phyloP scores from a whole-genome alignment of 2,113 vertebrate species.

The Vulpes ferrilata region DNA sequence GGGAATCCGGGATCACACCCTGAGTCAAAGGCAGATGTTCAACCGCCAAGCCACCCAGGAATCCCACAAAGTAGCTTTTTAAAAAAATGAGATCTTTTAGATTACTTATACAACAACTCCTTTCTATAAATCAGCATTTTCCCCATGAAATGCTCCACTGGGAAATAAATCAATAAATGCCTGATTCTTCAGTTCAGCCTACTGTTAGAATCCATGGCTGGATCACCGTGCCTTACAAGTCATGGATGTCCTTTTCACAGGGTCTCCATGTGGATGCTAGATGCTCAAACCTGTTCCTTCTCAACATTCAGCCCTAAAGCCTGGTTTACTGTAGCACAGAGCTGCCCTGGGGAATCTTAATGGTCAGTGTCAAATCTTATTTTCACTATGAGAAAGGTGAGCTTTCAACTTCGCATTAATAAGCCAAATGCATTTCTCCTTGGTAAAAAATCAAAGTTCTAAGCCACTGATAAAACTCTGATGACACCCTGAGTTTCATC shows the following conservation, averaged over 20 bases:
- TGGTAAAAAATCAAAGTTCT: conserved; percentile 69
- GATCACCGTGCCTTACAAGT: not conserved
- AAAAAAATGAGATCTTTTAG: not conserved
- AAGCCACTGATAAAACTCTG: not conserved
- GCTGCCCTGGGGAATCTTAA: not conserved
- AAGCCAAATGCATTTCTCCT: not conserved
- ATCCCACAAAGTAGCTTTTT: not conserved
- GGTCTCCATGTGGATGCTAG: not conserved
- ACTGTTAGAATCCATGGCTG: not conserved
- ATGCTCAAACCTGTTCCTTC: not conserved
- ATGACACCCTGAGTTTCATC: not conserved
- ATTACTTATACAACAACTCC: not conserved
- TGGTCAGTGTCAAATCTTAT: not conserved
- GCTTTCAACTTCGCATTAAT: not conserved
- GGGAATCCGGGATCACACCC: too few relatives aligned
- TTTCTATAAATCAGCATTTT: not conserved
- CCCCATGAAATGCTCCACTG: not conserved
- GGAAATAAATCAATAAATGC: not conserved
- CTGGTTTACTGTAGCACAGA: not conserved
- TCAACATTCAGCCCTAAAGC: not conserved
- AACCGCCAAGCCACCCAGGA: too few relatives aligned
- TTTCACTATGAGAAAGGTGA: not conserved
- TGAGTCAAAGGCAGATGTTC: too few relatives aligned
- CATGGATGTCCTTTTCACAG: not conserved
- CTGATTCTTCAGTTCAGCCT: not conserved